Base-by-base conservation (phyloP, 2,797 vertebrate species). In the Thalassophryne amazonica region DNA sequence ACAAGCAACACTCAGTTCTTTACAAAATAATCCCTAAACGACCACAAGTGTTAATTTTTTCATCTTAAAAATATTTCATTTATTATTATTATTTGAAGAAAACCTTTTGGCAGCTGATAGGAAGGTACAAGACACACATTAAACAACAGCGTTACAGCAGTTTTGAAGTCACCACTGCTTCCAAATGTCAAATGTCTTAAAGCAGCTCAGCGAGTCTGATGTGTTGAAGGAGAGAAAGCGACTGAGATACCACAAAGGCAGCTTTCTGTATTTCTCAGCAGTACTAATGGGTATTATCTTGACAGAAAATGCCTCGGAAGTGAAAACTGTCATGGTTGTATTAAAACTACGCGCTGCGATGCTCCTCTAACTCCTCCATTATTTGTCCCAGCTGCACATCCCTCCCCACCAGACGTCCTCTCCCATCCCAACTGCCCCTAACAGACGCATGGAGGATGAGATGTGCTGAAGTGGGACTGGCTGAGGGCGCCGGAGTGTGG, bases 381-480 rank as follows among this genome's bases (percentile, higher is more conserved):
- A 47, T 67, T 55, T 22, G 18, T 51, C 65, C 61, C 40, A 12
- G 10, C 36, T 30, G 23, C 16, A 1, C 34, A 3, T 27, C 37
- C 40, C 3, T 20, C 53, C 57, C 57, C 18, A 18, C 47, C 64
- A 50, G 41, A 67, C 60, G 9, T 60, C 73, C 76, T 73, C 71
- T 62, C 76, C 64, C 66, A 57, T 73, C 77, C 72, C 63, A 57
- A 71, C 74, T 69, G 76, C 70, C 51, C 81, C 68, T 52, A 61
- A 78, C 80, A 81, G 81, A 80, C 76, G 59, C 63, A 59, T 46
- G 32, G 25, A 64, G 78, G 75, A 83, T 57, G 73, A 69, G 74
- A 81, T 73, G 76, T 60, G 78, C 70, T 80, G 77, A 80, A 80
- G 79, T 68, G 81, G 75, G 83, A 79, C 76, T 82, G 84, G 78